Percentiles rank a stretch among this genome's conserved stretches.
Conservation (phyloP, 2,113 vertebrate genomes). For the Gadus macrocephalus region DNA sequence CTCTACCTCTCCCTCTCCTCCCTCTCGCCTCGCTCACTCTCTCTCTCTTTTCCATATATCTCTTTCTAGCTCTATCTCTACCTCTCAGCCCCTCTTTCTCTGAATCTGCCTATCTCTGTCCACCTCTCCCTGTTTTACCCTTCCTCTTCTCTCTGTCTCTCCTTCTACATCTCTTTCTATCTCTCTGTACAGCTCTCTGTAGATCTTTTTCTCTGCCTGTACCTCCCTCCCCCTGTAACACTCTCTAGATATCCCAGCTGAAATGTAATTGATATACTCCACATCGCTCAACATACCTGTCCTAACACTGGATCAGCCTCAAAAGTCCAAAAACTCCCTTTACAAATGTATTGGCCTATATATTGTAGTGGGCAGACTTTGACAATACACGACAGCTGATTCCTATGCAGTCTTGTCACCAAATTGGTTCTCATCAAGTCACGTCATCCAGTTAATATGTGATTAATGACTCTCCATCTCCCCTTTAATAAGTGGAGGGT, state of each 20-base stretch:
- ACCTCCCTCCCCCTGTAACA: background rate
- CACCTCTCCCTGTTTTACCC: constrained; percentile 8
- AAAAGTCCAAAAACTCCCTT: background rate
- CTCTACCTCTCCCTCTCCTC: background rate
- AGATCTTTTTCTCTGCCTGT: constrained; percentile 18
- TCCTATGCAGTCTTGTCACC: background rate
- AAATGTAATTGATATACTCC: no score
- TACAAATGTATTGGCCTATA: background rate
- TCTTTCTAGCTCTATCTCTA: background rate
- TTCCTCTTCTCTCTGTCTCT: constrained; percentile 1
- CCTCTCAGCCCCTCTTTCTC: background rate
- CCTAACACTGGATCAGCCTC: no score
- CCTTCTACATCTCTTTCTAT: background rate
- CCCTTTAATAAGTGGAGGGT: background rate
- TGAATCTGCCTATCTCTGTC: no score
- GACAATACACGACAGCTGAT: background rate
- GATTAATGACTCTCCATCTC: constrained; percentile 8
- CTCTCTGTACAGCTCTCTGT: constrained; percentile 6
- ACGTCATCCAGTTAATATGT: background rate
- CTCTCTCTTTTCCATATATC: background rate
- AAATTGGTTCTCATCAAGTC: constrained; percentile 1
- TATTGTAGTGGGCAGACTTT: background rate
- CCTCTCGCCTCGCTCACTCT: no score
- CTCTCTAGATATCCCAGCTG: background rate
- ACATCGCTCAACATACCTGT: no score